These are phyloP conservation scores for Erythrocercus mccallii DNA, from an alignment of 2,113 vertebrate genomes.

Conservation along the genomic window DNA sequence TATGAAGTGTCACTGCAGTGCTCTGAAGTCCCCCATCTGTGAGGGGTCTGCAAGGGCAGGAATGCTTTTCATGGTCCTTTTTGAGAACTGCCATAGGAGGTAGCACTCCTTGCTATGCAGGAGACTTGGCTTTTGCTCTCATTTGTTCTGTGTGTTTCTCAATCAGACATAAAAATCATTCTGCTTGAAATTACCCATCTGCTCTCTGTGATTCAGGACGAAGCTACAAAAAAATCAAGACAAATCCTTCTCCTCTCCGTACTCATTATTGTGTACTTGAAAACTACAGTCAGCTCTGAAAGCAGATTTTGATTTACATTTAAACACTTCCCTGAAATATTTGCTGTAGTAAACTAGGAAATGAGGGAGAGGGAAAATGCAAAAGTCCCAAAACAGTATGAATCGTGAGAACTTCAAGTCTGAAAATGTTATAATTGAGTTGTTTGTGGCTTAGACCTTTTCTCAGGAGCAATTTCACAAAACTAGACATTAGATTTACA, in stretches of 20 bases:
- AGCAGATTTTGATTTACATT: background rate
- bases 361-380: background rate
- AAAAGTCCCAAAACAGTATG: background rate
- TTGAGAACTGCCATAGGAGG: background rate
- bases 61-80: background rate
- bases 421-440: background rate
- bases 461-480: background rate
- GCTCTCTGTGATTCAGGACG: background rate
- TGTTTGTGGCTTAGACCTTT: background rate
- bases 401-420: background rate
- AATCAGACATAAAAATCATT: conserved; percentile 15
- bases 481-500: background rate
- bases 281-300: background rate
- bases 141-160: conserved; percentile 4
- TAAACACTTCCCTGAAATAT: background rate
- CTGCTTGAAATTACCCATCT: conserved; percentile 32
- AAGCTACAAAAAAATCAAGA: background rate
- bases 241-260: background rate
- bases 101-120: background rate
- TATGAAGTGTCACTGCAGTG: background rate
- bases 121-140: conserved; percentile 22
- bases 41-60: background rate
- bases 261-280: background rate
- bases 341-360: background rate
- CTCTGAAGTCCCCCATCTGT: background rate